These are phyloP conservation scores for Nestor notabilis DNA, from an alignment of 2,113 vertebrate species.

Conservation along the genomic window DNA sequence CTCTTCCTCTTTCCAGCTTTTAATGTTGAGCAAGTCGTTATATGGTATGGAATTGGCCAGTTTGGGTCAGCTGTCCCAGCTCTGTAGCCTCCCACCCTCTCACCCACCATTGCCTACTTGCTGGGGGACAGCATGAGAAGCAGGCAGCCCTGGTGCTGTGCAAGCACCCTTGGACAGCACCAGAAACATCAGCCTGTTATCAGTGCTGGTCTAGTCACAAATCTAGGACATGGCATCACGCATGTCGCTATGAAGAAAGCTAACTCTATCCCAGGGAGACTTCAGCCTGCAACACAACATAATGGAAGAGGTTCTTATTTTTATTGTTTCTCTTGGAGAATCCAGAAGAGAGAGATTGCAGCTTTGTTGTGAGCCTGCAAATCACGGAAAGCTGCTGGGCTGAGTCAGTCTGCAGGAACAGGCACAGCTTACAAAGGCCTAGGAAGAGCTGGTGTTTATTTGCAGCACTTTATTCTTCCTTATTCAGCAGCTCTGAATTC, in stretches of 20 bases:
- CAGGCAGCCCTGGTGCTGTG: neutral
- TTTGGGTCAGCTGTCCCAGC: neutral
- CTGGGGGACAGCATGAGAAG: neutral
- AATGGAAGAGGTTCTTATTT: neutral
- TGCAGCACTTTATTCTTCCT: neutral
- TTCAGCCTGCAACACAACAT: neutral
- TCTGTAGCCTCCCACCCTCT: neutral
- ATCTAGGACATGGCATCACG: neutral
- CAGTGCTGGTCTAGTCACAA: neutral
- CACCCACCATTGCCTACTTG: neutral
- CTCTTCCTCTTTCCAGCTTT: neutral
- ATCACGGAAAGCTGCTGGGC: neutral
- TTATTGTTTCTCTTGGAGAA: neutral
- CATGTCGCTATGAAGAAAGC: fast-evolving
- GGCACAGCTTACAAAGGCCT: neutral
- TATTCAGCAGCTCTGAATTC: slow-evolving; percentile 20
- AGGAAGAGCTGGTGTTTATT: neutral
- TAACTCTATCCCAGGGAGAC: neutral
- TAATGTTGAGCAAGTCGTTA: neutral
- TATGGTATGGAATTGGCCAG: neutral
- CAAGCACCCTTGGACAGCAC: neutral
- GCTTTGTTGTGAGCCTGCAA: neutral
- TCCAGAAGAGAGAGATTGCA: neutral
- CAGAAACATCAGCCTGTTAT: neutral
- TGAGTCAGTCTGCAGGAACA: neutral